Evolutionary conservation across 92 coral and sea anemone genomes (phyloP).

Genomic region (Paramuricea clavata): DNA sequence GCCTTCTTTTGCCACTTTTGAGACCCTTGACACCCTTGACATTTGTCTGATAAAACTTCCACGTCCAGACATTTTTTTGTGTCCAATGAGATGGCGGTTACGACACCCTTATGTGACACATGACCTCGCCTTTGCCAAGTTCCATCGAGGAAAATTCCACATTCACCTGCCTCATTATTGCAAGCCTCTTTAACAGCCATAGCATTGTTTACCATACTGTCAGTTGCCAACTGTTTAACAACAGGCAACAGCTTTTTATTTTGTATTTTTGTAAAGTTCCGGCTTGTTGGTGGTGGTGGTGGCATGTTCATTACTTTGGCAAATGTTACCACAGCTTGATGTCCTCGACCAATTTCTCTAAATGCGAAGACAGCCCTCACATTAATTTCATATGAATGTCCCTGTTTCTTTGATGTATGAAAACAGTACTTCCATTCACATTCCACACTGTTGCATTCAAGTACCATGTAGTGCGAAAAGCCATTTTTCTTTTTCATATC

Average conservation of each 20-base stretch:
- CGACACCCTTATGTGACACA: neutral
- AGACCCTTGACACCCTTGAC: slow-evolving; percentile 12
- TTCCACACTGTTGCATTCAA: no score
- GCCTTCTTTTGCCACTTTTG: slow-evolving; percentile 5
- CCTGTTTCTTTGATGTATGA: no score
- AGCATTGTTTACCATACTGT: neutral
- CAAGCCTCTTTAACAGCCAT: neutral
- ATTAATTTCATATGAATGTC: no score
- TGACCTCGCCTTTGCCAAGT: slow-evolving; percentile 17
- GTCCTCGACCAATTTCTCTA: no score
- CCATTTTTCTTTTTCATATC: no score
- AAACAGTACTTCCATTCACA: no score
- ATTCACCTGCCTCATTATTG: neutral
- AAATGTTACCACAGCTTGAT: neutral
- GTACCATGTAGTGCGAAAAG: no score
- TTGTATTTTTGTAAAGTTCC: neutral
- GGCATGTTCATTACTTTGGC: neutral
- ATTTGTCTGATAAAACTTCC: slow-evolving; percentile 18
- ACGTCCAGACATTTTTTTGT: slow-evolving; percentile 10
- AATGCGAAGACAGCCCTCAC: no score
- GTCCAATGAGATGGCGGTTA: neutral
- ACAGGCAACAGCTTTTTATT: neutral
- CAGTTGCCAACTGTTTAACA: neutral
- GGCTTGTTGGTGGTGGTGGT: neutral
- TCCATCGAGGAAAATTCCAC: neutral